Evolutionary conservation across 2,797 vertebrate species (phyloP), one percentile per base, ranked within the genome.

Genomic region (Peromyscus melanophrys): DNA sequence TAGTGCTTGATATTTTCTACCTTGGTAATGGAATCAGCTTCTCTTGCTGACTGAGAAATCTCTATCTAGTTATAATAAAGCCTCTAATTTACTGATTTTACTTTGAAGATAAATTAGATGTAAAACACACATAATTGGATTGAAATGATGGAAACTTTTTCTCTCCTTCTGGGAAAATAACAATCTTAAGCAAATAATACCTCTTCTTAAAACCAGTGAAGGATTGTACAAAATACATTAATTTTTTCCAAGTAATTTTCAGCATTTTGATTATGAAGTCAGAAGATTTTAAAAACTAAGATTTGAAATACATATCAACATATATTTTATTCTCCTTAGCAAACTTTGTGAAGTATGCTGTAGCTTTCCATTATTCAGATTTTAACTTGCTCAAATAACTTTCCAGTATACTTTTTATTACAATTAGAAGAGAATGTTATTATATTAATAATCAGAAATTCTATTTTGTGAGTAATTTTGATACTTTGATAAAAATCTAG

Each of bases 91-190:
- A 89, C 94, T 96, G 91, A 97, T 96, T 97, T 96, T 92, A 89
- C 76, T 91, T 83, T 95, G 63, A 94, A 89, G 86, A 94, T 96
- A 71, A 95, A 84, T 92, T 92, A 29, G 21, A 91, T 92, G 31
- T 97, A 97, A 97, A 96, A 94, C 83, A 96, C 14, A 96, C 61
- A 65, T 97, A 97, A 98, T 91, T 97, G 93, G 43, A 96, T 96
- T 94, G 93, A 96, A 97, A 82, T 90, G 87, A 97, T 92, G 97
- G 97, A 92, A 97, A 75, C 88, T 34, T 92, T 93, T 95, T 84
- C 91, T 21, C 34, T 78, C 87, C 69, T 90, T 94, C 93, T 94
- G 84, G 90, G 96, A 95, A 96, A 95, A 98, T 92, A 95, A 89
- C 40, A 71, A 88, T 92, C 69, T 67, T 94, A 71, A 87, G 69